These are phyloP conservation scores for Peromyscus nudipes DNA, from an alignment of 2,797 vertebrate species.

Conservation along the genomic window DNA sequence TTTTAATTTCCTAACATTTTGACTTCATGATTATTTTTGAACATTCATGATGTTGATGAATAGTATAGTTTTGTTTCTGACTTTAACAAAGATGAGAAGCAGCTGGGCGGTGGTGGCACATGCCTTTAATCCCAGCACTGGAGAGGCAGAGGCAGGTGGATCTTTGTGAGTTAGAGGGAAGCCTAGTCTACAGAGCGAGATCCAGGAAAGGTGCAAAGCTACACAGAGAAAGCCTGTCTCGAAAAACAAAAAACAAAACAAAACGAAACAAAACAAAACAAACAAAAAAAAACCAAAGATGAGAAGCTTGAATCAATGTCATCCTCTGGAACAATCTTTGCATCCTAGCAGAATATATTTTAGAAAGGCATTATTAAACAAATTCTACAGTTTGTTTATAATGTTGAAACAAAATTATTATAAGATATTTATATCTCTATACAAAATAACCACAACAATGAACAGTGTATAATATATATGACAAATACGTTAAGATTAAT, in stretches of 20 bases:
- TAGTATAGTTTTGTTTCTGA: not conserved
- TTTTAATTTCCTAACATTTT: not conserved
- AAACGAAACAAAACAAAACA: no score
- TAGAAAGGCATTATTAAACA: not conserved
- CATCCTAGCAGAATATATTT: not conserved
- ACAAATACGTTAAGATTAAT: not conserved
- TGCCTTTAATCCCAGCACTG: no score
- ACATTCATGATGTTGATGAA: not conserved
- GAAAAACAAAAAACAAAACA: no score
- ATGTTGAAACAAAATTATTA: no score
- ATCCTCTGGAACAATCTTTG: not conserved
- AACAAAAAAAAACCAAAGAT: not conserved
- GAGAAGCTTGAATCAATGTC: not conserved
- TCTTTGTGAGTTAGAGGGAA: no score
- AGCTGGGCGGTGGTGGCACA: no score
- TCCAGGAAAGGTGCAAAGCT: no score
- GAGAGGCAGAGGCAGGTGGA: no score
- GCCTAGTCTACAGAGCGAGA: no score
- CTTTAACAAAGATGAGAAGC: not conserved
- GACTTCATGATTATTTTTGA: not conserved
- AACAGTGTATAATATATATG: no score
- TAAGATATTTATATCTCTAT: not conserved
- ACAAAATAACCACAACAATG: no score
- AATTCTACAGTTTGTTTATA: not conserved
- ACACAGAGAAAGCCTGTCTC: no score